Evolutionary conservation across 30 jellyfish, hydroid and myxozoan species (phyloP), one percentile per base, ranked within the genome.

Genomic region (Morbakka virulenta): DNA sequence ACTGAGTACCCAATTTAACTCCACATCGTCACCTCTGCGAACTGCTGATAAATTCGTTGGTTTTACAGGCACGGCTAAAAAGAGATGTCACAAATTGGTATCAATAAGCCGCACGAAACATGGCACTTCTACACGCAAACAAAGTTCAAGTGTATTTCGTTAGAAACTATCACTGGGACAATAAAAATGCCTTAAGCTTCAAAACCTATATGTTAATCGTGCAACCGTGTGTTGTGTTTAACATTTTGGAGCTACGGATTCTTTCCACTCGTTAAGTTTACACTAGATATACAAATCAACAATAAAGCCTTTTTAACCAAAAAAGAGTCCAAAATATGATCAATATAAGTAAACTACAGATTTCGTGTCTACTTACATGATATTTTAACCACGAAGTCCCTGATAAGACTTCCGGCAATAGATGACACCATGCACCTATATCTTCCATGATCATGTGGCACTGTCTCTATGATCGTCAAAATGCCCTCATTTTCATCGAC

Each of bases 61-160:
- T 35, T 64, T 65, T 50, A 84, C 95, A 21, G 99, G 99, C n/a
- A 53, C 64, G 52, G 96, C 99, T 93, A 52, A 4, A 72, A 52
- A 14, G 64, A 2, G 47, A 72, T 21, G 30, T n/a, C n/a, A n/a
- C n/a, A n/a, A n/a, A n/a, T n/a, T n/a, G n/a, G n/a, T n/a, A n/a
- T n/a, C 28, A 23, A 27, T 0, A 70, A 66, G 20, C 25, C 0
- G 32, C 11, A 61, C n/a, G 25, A 61, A 61, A 13, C 34, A 0
- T 12, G 72, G 11, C 0, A 13, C 14, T 17, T 14, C 0, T n/a
- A 12, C 17, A 61, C 21, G 31, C 29, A 28, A 30, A 63, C 4
- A 63, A 63, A 63, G 2, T 1, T 17, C 21, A 63, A 28, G n/a
- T n/a, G n/a, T n/a, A n/a, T n/a, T n/a, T n/a, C n/a, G n/a, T n/a